Percentiles rank a stretch among this genome's conserved stretches.
Conservation (phyloP, 1,140 invertebrate species). For the Tachypleus tridentatus region DNA sequence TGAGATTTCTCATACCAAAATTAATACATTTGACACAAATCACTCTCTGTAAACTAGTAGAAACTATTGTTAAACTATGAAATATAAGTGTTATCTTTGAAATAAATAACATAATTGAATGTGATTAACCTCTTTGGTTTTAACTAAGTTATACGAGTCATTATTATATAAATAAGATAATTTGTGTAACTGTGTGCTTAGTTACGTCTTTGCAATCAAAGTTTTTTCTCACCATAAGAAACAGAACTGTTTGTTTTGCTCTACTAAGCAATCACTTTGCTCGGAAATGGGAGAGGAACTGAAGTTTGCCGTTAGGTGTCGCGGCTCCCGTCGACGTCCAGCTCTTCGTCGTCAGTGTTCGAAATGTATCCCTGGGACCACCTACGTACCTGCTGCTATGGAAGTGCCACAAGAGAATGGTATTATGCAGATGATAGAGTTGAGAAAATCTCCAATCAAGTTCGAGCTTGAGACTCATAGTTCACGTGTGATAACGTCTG, state of each 20-base stretch:
- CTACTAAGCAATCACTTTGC: slow-evolving; percentile 67
- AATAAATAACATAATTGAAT: no score
- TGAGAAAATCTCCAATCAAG: slow-evolving; percentile 45
- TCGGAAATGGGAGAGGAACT: slow-evolving; percentile 92
- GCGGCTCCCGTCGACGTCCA: slow-evolving; percentile 63
- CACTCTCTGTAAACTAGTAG: no score
- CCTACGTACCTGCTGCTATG: slow-evolving; percentile 52
- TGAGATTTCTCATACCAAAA: slow-evolving; percentile 1
- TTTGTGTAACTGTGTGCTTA: no score
- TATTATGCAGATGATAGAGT: slow-evolving; percentile 46
- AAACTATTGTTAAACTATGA: no score
- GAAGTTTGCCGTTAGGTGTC: slow-evolving; percentile 76
- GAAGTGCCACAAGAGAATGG: slow-evolving; percentile 45
- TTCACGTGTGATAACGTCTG: background rate
- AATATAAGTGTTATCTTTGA: no score
- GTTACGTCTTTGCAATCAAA: no score
- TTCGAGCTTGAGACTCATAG: slow-evolving; percentile 32
- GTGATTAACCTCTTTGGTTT: no score
- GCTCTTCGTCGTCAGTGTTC: slow-evolving; percentile 57
- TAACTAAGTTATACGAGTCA: no score
- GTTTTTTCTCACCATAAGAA: background rate
- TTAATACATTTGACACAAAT: no score
- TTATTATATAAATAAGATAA: no score
- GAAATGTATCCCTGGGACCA: slow-evolving; percentile 48
- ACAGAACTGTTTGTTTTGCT: slow-evolving; percentile 22